Percentiles rank a stretch among this genome's conserved stretches.
phyloP scores from a whole-genome alignment of 2,113 vertebrate species.

The Lutjanus erythropterus region DNA sequence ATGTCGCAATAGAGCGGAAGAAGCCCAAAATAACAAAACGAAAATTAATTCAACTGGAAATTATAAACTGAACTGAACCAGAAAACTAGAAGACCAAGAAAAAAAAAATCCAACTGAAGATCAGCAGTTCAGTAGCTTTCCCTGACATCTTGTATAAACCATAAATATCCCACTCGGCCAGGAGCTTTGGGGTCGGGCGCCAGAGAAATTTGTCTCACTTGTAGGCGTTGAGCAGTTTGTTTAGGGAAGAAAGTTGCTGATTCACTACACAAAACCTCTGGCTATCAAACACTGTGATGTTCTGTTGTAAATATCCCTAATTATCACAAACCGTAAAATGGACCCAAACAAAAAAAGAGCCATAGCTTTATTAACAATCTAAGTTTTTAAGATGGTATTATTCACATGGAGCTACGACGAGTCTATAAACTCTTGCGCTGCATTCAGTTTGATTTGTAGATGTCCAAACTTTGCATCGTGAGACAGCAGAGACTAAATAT shows the following conservation, averaged over 20 bases:
- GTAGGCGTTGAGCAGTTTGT: neutral
- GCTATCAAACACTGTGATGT: neutral
- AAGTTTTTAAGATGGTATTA: neutral
- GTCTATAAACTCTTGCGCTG: neutral
- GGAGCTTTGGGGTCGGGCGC: neutral
- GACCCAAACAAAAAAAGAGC: neutral
- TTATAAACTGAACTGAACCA: neutral
- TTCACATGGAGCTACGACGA: neutral
- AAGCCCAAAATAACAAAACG: fast-evolving
- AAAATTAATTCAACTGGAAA: neutral
- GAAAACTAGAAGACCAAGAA: fast-evolving
- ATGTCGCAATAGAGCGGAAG: fast-evolving
- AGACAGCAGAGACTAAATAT: neutral
- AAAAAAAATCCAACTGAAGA: neutral
- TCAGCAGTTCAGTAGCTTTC: neutral
- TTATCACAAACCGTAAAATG: neutral
- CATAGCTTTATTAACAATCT: neutral
- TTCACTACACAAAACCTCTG: neutral
- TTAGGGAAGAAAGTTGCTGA: neutral
- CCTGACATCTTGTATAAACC: neutral
- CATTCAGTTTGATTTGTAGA: conserved; percentile 1
- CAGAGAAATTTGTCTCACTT: neutral
- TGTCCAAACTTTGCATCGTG: neutral
- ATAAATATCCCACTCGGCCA: neutral
- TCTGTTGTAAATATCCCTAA: neutral